Evolutionary conservation across 2,888 invertebrate species (phyloP), one percentile per base, ranked within the genome.

Genomic region (Scaptomyza reducta): DNA sequence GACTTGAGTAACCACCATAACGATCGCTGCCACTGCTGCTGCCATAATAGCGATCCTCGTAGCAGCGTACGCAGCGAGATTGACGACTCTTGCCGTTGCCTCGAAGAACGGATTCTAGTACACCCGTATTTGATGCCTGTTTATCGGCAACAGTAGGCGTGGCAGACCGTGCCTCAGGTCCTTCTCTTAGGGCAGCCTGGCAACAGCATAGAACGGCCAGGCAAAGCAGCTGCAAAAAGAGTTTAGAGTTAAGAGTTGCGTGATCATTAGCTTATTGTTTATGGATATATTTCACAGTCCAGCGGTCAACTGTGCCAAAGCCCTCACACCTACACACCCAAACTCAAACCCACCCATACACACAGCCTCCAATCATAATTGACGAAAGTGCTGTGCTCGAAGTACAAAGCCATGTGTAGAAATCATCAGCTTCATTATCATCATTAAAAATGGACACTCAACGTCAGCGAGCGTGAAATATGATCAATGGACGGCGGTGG

Each of bases 61-160:
- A 90, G 74, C 91, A 91, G 31, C 90, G 86, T 41, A 90, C 90
- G 74, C 91, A 91, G 38, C 91, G 88, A 10, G 89, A 90, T 59
- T 91, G 91, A 3, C 91, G 84, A 57, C 89, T 89, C 72, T 87
- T 89, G 25, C 86, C 86, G n/a, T 64, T 74, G 45, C 88, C 83
- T 1, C 68, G 73, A 5, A 79, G 84, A 50, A 89, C 73, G 0
- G 83, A 78, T 40, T 87, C 90, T 14, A 91, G 67, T 13, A 70
- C 47, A 3, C 80, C 65, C 2, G 77, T 60, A 9, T 3, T 10
- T 6, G 81, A 41, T 29, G 63, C 41, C 45, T 77, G 68, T 6
- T 62, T 65, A 13, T 59, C 67, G 7, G 2, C 11, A n/a, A 2
- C 55, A 6, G 13, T 10, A 47, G 78, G 62, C 69, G 68, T 57